phyloP scores from a whole-genome alignment of 2,888 invertebrate species.

The Ectemnius continuus region DNA sequence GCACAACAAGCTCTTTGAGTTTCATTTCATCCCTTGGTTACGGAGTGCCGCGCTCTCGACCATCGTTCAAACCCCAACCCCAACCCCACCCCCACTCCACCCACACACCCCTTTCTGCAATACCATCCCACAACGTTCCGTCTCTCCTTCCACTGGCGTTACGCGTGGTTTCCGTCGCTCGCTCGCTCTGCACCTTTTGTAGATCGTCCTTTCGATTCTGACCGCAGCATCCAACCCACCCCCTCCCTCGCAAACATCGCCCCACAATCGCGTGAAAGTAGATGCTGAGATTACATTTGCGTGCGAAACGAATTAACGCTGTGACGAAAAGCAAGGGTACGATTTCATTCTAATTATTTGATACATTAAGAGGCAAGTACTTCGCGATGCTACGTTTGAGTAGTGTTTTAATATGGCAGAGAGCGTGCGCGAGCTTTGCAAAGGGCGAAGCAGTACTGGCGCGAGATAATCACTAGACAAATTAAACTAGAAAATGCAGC shows the following conservation, averaged over 20 bases:
- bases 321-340: no score
- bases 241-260: conserved; percentile 5
- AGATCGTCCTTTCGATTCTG: conserved; percentile 25
- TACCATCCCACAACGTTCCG: neutral
- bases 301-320: no score
- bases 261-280: neutral
- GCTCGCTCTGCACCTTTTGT: conserved; percentile 8
- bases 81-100: conserved; percentile 16
- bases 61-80: conserved; percentile 21
- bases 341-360: no score
- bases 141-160: conserved; percentile 8
- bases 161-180: conserved; percentile 16
- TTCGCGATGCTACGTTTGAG: no score
- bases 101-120: conserved; percentile 15
- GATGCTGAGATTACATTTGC: neutral
- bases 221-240: conserved; percentile 39
- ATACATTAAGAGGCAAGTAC: no score
- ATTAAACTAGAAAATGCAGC: no score
- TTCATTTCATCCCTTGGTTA: conserved; percentile 63
- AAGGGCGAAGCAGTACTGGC: neutral
- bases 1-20: conserved; percentile 58
- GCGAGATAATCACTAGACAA: conserved; percentile 8
- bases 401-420: no score
- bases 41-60: conserved; percentile 58
- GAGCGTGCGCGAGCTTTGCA: neutral